These are phyloP conservation scores for Gallinago nigripennis DNA, from an alignment of 2,797 vertebrate genomes.

Conservation along the genomic window DNA sequence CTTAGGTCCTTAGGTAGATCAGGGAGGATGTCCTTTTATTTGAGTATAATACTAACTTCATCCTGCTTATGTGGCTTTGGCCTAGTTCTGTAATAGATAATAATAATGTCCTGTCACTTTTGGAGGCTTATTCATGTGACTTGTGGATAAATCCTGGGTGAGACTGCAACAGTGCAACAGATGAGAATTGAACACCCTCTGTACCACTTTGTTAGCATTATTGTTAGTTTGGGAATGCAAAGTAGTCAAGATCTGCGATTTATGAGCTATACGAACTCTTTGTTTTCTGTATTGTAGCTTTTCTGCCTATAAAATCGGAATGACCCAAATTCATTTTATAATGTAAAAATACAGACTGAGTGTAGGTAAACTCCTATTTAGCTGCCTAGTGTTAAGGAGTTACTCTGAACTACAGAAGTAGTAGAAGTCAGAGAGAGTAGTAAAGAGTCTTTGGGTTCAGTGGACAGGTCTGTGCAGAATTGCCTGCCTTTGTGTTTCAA, in stretches of 20 bases:
- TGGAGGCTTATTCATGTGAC: neutral
- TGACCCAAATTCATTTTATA: neutral
- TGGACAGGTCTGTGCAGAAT: neutral
- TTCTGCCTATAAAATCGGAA: neutral
- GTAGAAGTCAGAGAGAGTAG: neutral
- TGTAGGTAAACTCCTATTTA: neutral
- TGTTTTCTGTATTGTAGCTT: neutral
- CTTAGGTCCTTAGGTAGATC: neutral
- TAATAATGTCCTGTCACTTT: neutral
- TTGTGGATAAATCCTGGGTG: neutral
- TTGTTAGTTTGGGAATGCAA: neutral
- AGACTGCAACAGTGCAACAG: neutral
- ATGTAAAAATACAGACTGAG: neutral
- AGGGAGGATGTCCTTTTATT: neutral
- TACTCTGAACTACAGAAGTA: neutral
- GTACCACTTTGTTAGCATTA: neutral
- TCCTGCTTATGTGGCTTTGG: neutral
- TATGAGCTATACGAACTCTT: neutral
- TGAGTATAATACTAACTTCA: neutral
- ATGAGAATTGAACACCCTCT: neutral
- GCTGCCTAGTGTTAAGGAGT: neutral
- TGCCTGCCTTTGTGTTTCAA: fast-evolving
- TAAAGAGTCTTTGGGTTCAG: neutral
- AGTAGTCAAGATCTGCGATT: neutral
- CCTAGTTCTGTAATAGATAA: neutral